Evolutionary conservation across 2,797 vertebrate species (phyloP), one percentile per base, ranked within the genome.

Genomic region (Alcedo atthis): DNA sequence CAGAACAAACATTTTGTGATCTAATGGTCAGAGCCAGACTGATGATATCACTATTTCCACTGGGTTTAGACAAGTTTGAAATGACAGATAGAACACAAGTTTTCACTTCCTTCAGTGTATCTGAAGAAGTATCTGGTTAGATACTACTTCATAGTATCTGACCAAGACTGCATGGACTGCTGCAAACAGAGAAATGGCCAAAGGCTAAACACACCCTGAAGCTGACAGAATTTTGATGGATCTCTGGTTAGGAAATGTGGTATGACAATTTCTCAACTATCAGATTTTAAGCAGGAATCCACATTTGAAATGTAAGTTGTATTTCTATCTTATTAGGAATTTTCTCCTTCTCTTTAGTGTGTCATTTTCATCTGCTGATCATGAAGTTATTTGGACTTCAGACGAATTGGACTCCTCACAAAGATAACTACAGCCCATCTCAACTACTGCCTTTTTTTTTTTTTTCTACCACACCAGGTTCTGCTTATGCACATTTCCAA

Each of bases 1-100:
- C 66, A 59, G 76, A 85, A 22, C 43, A 89, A 91, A 80, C 0
- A 2, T 46, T 77, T 74, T 82, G 89, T 95, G 90, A 95, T 80
- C 75, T 90, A 85, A 90, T 75, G 81, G 71, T 40, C 62, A 81
- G 35, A 75, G 73, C 24, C 73, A 93, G 85, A 92, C 69, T 37
- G 67, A 92, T 93, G 85, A 93, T 55, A 76, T 89, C 89, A 89
- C 25, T 45, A 32, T 68, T 91, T 87, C 78, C 68, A 78, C 43
- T 69, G 66, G 33, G 40, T 70, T 81, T 85, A 81, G 46, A 55
- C 76, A 83, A 78, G 43, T 48, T 42, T 73, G 74, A 93, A 83
- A 75, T 12, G 46, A 85, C 59, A 92, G 49, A 42, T 37, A 61
- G 58, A 77, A 89, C 2, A 2, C 33, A 51, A 40, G 14, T 46